A percentile compares a stretch with the other conserved stretches of the same genome.
phyloP scores from a whole-genome alignment of 2,113 vertebrate species.

The Empidonax alnorum region DNA sequence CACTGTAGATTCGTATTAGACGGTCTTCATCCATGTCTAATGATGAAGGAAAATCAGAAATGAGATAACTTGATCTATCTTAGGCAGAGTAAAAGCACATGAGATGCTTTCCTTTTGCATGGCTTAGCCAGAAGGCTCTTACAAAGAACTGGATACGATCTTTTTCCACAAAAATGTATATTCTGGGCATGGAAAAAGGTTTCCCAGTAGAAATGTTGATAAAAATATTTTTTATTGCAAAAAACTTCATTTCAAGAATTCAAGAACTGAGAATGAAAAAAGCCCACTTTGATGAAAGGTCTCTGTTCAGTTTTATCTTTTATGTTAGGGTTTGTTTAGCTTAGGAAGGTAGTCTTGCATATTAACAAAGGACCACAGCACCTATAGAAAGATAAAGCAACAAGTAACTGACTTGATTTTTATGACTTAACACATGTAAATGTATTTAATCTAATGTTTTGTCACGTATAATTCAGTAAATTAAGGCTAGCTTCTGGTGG shows the following conservation, averaged over 20 bases:
- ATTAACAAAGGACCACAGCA: background rate
- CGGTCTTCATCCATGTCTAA: background rate
- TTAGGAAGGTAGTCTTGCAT: background rate
- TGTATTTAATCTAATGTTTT: conserved; percentile 43
- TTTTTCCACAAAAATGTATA: background rate
- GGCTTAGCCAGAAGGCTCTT: background rate
- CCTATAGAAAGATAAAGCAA: background rate
- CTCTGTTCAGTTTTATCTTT: background rate
- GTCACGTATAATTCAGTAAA: conserved; percentile 56
- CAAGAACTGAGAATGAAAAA: background rate
- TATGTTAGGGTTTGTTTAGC: background rate
- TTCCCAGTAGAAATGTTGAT: background rate
- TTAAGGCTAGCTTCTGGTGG: conserved; percentile 38
- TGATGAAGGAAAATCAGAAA: background rate
- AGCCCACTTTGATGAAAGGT: background rate
- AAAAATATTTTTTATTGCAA: background rate
- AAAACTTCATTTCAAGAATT: background rate
- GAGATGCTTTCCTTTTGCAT: background rate
- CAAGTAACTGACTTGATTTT: background rate
- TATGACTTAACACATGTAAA: conserved; percentile 35
- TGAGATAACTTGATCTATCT: background rate
- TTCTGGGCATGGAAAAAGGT: background rate
- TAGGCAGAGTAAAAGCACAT: background rate
- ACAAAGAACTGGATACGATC: background rate
- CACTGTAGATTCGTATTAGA: background rate